Percentiles rank a stretch among this genome's conserved stretches.
phyloP scores from a whole-genome alignment of 2,888 invertebrate species.

The Argynnis bischoffii region DNA sequence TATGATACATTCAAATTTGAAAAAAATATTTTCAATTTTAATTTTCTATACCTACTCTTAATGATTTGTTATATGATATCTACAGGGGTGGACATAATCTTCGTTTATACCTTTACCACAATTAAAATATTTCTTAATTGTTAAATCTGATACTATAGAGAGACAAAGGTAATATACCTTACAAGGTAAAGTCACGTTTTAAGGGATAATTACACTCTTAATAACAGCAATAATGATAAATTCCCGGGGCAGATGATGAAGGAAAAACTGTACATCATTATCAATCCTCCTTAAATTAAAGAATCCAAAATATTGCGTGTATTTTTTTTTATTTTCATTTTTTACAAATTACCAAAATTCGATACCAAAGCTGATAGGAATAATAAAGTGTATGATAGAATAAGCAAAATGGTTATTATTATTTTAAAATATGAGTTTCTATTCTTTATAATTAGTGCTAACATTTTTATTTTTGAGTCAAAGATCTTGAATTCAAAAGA shows the following conservation, averaged over 20 bases:
- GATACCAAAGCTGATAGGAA: background rate
- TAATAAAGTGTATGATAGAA: too few relatives aligned
- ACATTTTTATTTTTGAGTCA: too few relatives aligned
- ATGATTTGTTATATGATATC: background rate
- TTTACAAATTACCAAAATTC: conserved; percentile 1
- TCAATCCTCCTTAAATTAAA: conserved; percentile 45
- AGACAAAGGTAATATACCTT: conserved; percentile 6
- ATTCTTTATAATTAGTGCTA: too few relatives aligned
- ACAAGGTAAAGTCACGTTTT: conserved; percentile 38
- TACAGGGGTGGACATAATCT: background rate
- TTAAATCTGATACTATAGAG: conserved; percentile 11
- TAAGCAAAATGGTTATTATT: too few relatives aligned
- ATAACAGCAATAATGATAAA: conserved; percentile 65
- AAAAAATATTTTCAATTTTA: too few relatives aligned
- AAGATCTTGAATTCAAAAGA: too few relatives aligned
- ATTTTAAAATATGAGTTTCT: too few relatives aligned
- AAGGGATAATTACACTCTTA: conserved; percentile 51
- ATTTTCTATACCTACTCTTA: too few relatives aligned
- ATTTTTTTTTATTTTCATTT: conserved; percentile 6
- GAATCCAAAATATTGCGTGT: conserved; percentile 6
- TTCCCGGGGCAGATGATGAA: conserved; percentile 61
- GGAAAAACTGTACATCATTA: conserved; percentile 60
- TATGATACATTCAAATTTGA: too few relatives aligned
- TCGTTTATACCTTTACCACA: background rate
- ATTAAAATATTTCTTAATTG: conserved; percentile 3